phyloP scores from a whole-genome alignment of 2,113 vertebrate genomes.

The Sceloporus undulatus region DNA sequence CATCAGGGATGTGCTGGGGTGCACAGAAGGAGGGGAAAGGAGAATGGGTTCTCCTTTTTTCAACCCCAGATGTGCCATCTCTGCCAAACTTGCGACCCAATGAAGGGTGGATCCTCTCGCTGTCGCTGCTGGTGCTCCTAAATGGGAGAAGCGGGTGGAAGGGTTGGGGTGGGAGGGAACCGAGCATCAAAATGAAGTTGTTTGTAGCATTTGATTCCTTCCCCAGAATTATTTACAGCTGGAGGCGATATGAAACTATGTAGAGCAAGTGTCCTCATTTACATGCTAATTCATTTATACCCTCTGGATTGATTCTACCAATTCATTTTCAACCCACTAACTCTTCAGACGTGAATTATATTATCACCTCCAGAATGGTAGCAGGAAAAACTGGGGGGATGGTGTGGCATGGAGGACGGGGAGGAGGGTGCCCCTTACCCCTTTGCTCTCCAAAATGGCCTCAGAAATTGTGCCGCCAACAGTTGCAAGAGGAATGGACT shows the following conservation, averaged over 20 bases:
- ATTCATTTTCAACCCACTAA: constrained; percentile 82
- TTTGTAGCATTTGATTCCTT: constrained; percentile 79
- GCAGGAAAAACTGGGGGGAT: constrained; percentile 61
- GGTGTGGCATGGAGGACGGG: too few species aligned
- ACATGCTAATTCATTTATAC: constrained; percentile 85
- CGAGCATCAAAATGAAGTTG: constrained; percentile 75
- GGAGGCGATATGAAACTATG: constrained; percentile 81
- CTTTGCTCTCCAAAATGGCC: constrained; percentile 67
- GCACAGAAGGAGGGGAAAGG: neutral
- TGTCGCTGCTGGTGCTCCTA: constrained; percentile 66
- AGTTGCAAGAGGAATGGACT: neutral
- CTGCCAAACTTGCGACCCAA: constrained; percentile 22
- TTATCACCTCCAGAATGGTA: constrained; percentile 76
- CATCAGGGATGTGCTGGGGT: neutral
- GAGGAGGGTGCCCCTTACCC: constrained; percentile 52
- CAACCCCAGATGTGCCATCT: neutral
- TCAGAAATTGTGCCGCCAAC: constrained; percentile 51
- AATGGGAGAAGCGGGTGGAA: constrained; percentile 57
- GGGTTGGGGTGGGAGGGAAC: neutral
- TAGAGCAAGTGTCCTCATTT: constrained; percentile 83
- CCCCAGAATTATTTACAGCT: constrained; percentile 83
- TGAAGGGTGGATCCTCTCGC: constrained; percentile 47
- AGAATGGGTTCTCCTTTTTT: constrained; percentile 48
- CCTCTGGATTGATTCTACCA: constrained; percentile 83
- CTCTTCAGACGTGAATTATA: constrained; percentile 80